Percentiles rank a stretch among this genome's conserved stretches.
phyloP scores from a whole-genome alignment of 2,888 invertebrate species.

The Pharmacophagus antenor region DNA sequence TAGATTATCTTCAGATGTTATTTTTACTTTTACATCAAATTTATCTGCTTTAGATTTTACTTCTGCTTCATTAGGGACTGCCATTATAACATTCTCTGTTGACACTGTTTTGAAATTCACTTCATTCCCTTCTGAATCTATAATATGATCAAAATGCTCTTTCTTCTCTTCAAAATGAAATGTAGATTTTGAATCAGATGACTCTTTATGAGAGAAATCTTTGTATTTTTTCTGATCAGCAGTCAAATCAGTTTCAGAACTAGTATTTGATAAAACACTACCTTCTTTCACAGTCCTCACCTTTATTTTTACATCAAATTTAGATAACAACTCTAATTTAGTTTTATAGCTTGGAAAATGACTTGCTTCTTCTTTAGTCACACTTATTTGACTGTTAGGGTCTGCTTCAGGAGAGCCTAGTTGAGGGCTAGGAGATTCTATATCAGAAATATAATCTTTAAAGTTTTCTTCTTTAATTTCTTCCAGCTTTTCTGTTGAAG shows the following conservation, averaged over 20 bases:
- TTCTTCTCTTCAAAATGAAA: slow-evolving; percentile 53
- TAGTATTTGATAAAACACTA: slow-evolving; percentile 56
- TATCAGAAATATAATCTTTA: slow-evolving; percentile 30
- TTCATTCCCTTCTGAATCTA: slow-evolving; percentile 49
- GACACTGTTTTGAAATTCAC: slow-evolving; percentile 57
- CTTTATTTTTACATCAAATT: slow-evolving; percentile 79
- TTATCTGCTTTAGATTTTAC: slow-evolving; percentile 67
- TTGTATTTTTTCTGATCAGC: slow-evolving; percentile 45
- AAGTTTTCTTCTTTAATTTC: slow-evolving; percentile 41
- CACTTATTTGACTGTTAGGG: slow-evolving; percentile 47
- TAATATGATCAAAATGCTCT: slow-evolving; percentile 53
- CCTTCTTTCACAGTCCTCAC: slow-evolving; percentile 71
- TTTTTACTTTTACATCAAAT: slow-evolving; percentile 74
- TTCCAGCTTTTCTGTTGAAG: slow-evolving; percentile 48
- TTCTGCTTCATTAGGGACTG: slow-evolving; percentile 71
- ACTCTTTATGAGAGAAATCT: slow-evolving; percentile 38
- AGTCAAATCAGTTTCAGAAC: slow-evolving; percentile 65
- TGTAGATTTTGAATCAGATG: slow-evolving; percentile 40
- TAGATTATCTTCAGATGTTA: slow-evolving; percentile 74
- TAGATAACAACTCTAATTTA: slow-evolving; percentile 72
- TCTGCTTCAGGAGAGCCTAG: slow-evolving; percentile 47
- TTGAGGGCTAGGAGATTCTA: slow-evolving; percentile 39
- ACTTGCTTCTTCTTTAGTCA: slow-evolving; percentile 43
- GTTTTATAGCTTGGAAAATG: slow-evolving; percentile 62
- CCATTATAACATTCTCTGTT: slow-evolving; percentile 70